Base-by-base conservation (phyloP, 2,888 invertebrate species). In the Bembecia ichneumoniformis region DNA sequence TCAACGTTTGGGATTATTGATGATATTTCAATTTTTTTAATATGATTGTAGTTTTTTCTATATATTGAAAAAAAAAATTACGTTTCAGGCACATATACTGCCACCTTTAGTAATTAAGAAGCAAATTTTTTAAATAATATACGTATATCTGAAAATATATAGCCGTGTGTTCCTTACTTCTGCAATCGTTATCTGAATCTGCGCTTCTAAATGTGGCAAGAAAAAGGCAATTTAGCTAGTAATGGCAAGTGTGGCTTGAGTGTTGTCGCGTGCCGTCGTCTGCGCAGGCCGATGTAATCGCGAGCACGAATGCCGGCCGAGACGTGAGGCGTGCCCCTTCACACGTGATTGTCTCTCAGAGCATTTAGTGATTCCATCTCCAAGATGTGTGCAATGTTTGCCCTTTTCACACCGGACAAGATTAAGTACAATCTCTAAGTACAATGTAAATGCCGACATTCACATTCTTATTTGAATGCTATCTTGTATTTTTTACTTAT, bases 311-410 rank as follows among this genome's bases (percentile, higher is more conserved):
- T 84, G 84, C 86, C 78, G 83, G 73, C 64, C 71, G 69, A 71
- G 74, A 80, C 81, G 72, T 74, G 78, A 73, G 76, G 71, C 76
- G 74, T 80, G 81, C 82, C 77, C 77, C 79, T 80, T 84, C 83
- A 86, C 86, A 84, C 86, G 77, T 83, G 84, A 82, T 81, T 74
- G 77, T 46, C 46, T 52, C 65, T 58, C 60, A 64, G 70, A 72
- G 67, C 61, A 74, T 71, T 62, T 50, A 51, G 52, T 75, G 83
- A 86, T 84, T 66, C 60, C 78, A 83, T 84, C 83, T 74, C 63
- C 60, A 71, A 74, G 77, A 80, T 77, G 75, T 74, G 68, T 65
- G 66, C 71, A 65, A 40, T 13, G 40, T 40, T n/a, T 40, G 40
- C 40, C 13, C 40, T 61, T 66, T 68, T 64, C 57, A 58, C 58